Evolutionary conservation across 2,797 vertebrate genomes (phyloP).

Genomic region (Micromesistius poutassou): DNA sequence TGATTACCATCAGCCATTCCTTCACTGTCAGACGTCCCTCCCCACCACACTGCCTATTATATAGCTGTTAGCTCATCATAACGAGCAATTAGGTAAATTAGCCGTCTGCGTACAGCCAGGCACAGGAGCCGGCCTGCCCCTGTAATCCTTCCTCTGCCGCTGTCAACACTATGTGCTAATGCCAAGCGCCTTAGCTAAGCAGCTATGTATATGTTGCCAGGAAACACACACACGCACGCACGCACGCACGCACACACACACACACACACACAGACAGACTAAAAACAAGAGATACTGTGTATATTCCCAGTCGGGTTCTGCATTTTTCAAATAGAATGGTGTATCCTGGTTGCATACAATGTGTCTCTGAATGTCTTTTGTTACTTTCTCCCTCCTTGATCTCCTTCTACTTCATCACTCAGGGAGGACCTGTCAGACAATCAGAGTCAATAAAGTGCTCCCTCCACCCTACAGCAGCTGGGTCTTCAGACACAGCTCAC

Average conservation of each 20-base stretch:
- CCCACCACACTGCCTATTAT: slow-evolving; percentile 38
- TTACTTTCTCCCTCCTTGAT: too few relatives aligned
- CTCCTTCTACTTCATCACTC: not conserved
- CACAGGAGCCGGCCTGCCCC: slow-evolving; percentile 14
- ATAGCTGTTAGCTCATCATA: slow-evolving; percentile 37
- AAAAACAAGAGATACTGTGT: not conserved
- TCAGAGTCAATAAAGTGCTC: slow-evolving; percentile 68
- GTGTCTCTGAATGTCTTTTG: too few relatives aligned
- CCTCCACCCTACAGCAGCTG: slow-evolving; percentile 44
- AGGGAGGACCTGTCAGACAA: slow-evolving; percentile 59
- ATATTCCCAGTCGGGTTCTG: not conserved
- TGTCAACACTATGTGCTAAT: slow-evolving; percentile 36
- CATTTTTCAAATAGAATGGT: too few relatives aligned
- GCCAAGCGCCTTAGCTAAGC: slow-evolving; percentile 10
- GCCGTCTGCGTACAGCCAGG: slow-evolving; percentile 32
- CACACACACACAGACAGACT: slow-evolving; percentile 5
- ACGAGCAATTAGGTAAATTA: slow-evolving; percentile 43
- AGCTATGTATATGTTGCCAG: not conserved
- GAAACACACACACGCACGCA: slow-evolving; percentile 11
- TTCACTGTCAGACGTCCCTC: not conserved
- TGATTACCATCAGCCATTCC: not conserved
- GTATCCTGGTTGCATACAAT: too few relatives aligned
- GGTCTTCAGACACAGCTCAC: not conserved
- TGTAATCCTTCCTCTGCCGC: slow-evolving; percentile 38
- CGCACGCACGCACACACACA: slow-evolving; percentile 9